Base-by-base conservation (phyloP, 2,113 vertebrate species). In the Chloebia gouldiae region DNA sequence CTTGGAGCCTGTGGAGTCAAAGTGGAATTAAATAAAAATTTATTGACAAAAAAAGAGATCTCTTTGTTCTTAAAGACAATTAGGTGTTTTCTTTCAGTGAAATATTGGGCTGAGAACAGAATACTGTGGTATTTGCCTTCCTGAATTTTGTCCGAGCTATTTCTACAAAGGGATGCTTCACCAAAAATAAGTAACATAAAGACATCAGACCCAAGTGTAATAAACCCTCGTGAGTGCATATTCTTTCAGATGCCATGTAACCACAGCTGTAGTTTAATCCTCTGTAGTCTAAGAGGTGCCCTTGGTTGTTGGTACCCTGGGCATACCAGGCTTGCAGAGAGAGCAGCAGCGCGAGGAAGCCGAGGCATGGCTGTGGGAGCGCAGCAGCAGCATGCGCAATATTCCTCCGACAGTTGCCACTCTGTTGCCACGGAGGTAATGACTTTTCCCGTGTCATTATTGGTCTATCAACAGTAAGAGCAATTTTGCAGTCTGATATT, bases 401-500 rank as follows among this genome's bases (percentile, higher is more conserved):
- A 39, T 97, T 98, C 98, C 98, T 98, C 98, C 57, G 10, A 98
- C 95, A 98, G 37, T 8, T 23, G 9, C 4, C 10, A 30, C 63
- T 66, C 98, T 98, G 98, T 98, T 98, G 97, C 94, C 98, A 98
- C 98, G 98, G 98, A 92, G 97, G 88, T 98, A 79, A 97, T 98
- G 97, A 93, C 97, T 80, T 44, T 14, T 3, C 70, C 96, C 30
- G 0, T 98, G 98, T 97, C 98, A 95, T 98, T 97, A 97, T 98
- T 96, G 81, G 98, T 98, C 98, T 30, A 40, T 65, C 97, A 97
- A 97, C 98, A 98, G 98, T 70, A 47, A 98, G 96, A 98, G 93
- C 66, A 98, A 90, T 73, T 68, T 76, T 72, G 98, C 98, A 97
- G 97, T 97, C 54, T 40, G 98, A 97, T 98, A 91, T 98, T 97